A percentile compares a stretch with the other conserved stretches of the same genome.
Evolutionary conservation across 2,113 vertebrate genomes (phyloP).

Genomic region (Psammodynastes pulverulentus): DNA sequence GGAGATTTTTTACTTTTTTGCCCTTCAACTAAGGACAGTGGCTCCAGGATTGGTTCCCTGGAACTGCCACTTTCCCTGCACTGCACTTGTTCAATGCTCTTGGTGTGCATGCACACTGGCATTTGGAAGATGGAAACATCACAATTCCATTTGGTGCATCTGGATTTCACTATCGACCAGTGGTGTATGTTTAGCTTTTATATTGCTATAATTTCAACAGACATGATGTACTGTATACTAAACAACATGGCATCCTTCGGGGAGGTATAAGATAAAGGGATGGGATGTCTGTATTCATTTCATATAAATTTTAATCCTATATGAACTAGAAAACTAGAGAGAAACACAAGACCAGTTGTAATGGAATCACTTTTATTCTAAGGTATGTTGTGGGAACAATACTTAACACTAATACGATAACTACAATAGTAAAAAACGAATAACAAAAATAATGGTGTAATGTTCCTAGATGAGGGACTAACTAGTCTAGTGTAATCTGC

Average conservation of each 20-base stretch:
- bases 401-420: conserved; percentile 18
- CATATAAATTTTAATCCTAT: conserved; percentile 6
- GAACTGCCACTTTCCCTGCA: background rate
- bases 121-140: background rate
- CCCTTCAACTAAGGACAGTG: background rate
- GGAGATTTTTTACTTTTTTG: background rate
- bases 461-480: conserved; percentile 30
- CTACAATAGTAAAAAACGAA: conserved; percentile 6
- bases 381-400: conserved; percentile 26
- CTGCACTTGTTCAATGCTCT: background rate
- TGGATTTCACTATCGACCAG: background rate
- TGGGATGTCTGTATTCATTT: background rate
- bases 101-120: background rate
- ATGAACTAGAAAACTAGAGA: conserved; percentile 14
- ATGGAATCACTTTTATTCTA: conserved; percentile 39
- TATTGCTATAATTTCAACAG: background rate
- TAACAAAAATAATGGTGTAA: conserved; percentile 26
- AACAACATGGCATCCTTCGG: background rate
- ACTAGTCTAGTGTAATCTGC: conserved; percentile 15
- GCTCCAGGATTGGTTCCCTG: background rate
- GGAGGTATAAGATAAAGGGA: background rate
- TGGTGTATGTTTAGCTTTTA: background rate
- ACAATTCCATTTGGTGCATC: background rate
- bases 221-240: conserved; percentile 23
- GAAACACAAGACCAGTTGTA: conserved; percentile 12